These are phyloP conservation scores for Gephyroberyx darwinii DNA, from an alignment of 2,797 vertebrate species.

Conservation along the genomic window DNA sequence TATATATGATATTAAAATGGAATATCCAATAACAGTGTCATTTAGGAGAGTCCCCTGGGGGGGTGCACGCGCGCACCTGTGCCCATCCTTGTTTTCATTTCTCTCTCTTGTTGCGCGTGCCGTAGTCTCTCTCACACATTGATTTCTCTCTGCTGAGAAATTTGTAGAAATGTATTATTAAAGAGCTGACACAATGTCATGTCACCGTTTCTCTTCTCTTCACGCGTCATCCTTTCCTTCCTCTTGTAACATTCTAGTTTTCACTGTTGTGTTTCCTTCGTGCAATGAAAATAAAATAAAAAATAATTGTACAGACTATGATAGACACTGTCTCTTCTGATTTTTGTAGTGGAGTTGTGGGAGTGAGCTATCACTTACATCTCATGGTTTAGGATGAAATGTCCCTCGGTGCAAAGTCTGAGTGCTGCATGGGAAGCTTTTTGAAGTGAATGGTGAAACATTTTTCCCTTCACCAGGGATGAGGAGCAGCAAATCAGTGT, in stretches of 20 bases:
- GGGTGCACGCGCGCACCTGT: constrained; percentile 59
- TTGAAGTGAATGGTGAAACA: neutral
- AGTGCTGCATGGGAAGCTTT: neutral
- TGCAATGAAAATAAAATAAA: constrained; percentile 97
- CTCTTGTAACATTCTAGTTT: constrained; percentile 87
- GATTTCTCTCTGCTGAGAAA: constrained; percentile 77
- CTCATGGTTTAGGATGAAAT: neutral
- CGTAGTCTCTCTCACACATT: constrained; percentile 67
- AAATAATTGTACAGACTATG: constrained; percentile 93
- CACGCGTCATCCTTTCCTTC: constrained; percentile 76
- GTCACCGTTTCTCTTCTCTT: constrained; percentile 75
- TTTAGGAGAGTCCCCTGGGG: constrained; percentile 59
- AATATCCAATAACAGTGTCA: constrained; percentile 70
- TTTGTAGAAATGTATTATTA: constrained; percentile 95
- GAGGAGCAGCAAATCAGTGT: no score
- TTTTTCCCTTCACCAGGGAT: neutral
- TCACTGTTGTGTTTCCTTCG: constrained; percentile 88
- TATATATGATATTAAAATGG: constrained; percentile 75
- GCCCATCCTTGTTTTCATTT: constrained; percentile 66
- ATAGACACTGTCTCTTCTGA: constrained; percentile 23
- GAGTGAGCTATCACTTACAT: neutral
- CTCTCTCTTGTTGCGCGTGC: constrained; percentile 63
- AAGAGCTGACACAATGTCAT: constrained; percentile 81
- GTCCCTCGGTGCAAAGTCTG: neutral
- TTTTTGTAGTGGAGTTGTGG: constrained; percentile 22